Conservation (phyloP, 1,140 invertebrate species). For the Nomia melanderi region DNA sequence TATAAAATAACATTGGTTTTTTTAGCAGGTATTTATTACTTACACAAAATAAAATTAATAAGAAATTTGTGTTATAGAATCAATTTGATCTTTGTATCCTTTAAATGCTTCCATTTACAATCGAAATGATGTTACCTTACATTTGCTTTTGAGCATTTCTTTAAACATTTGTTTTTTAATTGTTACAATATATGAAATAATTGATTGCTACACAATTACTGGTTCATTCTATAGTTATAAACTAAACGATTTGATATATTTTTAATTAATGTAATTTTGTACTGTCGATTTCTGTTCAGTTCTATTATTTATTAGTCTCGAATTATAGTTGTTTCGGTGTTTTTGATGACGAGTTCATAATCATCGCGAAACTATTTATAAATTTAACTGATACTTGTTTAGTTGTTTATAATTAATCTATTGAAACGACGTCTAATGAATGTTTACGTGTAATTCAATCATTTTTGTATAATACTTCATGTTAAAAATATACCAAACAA, state of each 20-base stretch:
- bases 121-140: neutral
- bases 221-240: neutral
- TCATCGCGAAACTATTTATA: neutral
- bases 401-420: neutral
- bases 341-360: conserved; percentile 3
- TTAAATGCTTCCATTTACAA: neutral
- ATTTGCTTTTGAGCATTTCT: neutral
- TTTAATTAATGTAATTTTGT: conserved; percentile 19
- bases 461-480: neutral
- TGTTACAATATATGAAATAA: neutral
- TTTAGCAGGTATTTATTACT: too few relatives aligned
- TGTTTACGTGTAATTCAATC: neutral
- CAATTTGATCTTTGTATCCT: neutral
- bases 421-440: neutral
- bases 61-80: too few relatives aligned
- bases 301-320: neutral
- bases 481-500: neutral
- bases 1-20: too few relatives aligned
- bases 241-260: neutral
- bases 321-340: neutral
- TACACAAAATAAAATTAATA: too few relatives aligned
- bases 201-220: neutral
- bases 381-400: too few relatives aligned
- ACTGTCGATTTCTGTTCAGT: neutral
- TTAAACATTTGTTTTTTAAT: neutral